These are phyloP conservation scores for Callipepla californica DNA, from an alignment of 2,113 vertebrate species.

Conservation along the genomic window DNA sequence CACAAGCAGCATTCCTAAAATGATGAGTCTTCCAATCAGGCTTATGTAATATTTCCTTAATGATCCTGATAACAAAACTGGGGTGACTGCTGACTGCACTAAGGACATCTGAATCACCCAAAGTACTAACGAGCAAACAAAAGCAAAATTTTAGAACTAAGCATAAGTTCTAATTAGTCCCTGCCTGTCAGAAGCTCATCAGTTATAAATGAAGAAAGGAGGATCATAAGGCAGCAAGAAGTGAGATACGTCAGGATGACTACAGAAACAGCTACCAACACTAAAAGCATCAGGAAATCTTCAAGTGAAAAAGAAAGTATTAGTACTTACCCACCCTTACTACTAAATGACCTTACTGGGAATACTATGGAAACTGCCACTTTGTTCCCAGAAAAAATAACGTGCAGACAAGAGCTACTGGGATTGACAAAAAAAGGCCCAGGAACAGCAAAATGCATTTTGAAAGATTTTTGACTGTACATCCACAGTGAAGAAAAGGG, in stretches of 20 bases:
- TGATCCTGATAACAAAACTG: not conserved
- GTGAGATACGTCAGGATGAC: not conserved
- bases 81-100: not conserved
- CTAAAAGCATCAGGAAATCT: not conserved
- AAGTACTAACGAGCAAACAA: not conserved
- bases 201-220: not conserved
- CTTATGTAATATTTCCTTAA: not conserved
- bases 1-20: not conserved
- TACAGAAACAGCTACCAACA: not conserved
- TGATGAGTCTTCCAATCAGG: not conserved
- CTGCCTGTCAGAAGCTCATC: not conserved
- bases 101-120: not conserved
- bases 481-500: not conserved
- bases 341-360: constrained; percentile 36
- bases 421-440: not conserved
- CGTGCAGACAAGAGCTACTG: not conserved
- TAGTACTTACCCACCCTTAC: constrained; percentile 42
- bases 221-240: not conserved
- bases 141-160: not conserved
- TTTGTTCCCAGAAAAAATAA: constrained; percentile 1
- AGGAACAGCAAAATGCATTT: not conserved
- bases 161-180: not conserved
- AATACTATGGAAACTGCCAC: not conserved
- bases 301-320: not conserved
- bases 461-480: not conserved